Conservation (phyloP, 2,113 vertebrate genomes). For the Cyphomyrus discorhynchus region DNA sequence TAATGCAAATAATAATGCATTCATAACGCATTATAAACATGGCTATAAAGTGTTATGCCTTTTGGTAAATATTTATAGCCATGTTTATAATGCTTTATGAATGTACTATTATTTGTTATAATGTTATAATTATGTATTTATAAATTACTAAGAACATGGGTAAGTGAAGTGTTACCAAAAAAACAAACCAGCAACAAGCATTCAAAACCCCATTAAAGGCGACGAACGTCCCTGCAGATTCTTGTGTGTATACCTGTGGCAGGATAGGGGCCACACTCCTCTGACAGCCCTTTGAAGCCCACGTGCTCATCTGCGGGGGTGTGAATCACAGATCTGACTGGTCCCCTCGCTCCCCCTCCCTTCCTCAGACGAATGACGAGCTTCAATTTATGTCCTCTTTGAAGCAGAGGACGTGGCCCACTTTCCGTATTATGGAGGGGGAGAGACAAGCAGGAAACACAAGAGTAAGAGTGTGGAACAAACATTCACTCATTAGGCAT, state of each 20-base stretch:
- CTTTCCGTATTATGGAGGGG: not conserved
- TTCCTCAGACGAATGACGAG: not conserved
- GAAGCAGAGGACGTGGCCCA: not conserved
- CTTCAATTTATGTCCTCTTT: not conserved
- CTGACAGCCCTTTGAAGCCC: not conserved
- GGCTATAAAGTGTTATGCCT: too few species aligned
- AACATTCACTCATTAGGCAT: not conserved
- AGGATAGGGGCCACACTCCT: not conserved
- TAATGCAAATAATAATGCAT: too few species aligned
- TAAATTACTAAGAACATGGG: too few species aligned
- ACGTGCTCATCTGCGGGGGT: not conserved
- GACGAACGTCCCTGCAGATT: not conserved
- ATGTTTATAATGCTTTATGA: too few species aligned
- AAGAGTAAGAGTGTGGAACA: not conserved
- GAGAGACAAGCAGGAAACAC: not conserved
- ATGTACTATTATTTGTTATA: too few species aligned
- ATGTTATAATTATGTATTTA: too few species aligned
- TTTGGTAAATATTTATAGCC: too few species aligned
- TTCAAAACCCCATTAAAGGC: not conserved
- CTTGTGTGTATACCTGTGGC: not conserved
- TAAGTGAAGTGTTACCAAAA: not conserved
- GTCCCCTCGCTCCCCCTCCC: not conserved
- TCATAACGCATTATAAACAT: not conserved
- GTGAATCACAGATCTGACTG: not conserved
- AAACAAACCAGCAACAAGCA: not conserved